Evolutionary conservation across 2,797 vertebrate genomes (phyloP).

Genomic region (Arrhamphus sclerolepis): DNA sequence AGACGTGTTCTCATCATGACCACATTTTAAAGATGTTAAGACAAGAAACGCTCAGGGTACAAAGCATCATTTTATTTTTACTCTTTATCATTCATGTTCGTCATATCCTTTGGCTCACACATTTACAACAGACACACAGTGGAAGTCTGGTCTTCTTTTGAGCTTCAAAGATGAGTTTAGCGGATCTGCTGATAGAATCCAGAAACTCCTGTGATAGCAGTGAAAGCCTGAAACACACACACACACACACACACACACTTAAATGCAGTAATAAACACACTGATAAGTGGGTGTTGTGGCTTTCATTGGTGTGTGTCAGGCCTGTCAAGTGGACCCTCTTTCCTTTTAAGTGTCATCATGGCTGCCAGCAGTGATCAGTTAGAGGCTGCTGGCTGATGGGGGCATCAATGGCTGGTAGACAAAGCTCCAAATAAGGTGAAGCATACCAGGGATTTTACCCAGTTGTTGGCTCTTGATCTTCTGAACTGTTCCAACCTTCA

Average conservation of each 20-base stretch:
- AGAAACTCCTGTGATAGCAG: conserved; percentile 8
- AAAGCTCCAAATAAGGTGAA: conserved; percentile 15
- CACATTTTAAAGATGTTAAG: too few species aligned
- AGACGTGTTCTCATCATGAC: too few species aligned
- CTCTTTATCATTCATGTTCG: background rate
- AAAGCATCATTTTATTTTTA: background rate
- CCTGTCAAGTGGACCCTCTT: conserved; percentile 11
- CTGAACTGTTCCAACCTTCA: too few species aligned
- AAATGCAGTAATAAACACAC: background rate
- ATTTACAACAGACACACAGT: too few species aligned
- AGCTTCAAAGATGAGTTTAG: conserved; percentile 24
- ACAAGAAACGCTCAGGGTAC: too few species aligned
- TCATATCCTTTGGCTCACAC: background rate
- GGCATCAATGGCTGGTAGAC: background rate
- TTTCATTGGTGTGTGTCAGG: conserved; percentile 19
- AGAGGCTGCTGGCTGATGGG: background rate
- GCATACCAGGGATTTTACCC: background rate
- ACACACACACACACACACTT: conserved; percentile 6
- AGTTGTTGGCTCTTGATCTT: too few species aligned
- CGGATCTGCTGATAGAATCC: conserved; percentile 39
- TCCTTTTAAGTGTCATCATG: conserved; percentile 19
- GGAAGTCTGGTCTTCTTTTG: conserved; percentile 12
- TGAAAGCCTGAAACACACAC: conserved; percentile 13
- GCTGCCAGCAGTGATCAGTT: conserved; percentile 10
- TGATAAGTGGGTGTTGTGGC: conserved; percentile 29